Evolutionary conservation across 2,113 vertebrate genomes (phyloP).

Genomic region (Platycercus adscitus): DNA sequence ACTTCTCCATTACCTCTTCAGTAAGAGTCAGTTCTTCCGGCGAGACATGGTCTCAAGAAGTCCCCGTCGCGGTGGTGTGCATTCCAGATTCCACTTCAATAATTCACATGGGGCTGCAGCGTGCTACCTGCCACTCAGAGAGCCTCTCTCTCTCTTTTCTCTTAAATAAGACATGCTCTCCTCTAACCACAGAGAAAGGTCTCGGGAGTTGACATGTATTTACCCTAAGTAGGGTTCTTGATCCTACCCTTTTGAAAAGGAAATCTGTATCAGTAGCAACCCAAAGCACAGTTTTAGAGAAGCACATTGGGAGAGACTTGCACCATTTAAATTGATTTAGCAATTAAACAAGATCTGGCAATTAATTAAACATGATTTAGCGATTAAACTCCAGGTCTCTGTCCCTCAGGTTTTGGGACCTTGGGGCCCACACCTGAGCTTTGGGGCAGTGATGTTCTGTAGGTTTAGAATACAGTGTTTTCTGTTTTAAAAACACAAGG

Average conservation of each 20-base stretch:
- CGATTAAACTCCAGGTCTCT: neutral
- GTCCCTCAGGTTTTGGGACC: neutral
- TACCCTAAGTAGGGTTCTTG: neutral
- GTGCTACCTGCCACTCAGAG: constrained; percentile 28
- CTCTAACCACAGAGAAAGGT: constrained; percentile 8
- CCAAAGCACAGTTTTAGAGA: neutral
- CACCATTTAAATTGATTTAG: neutral
- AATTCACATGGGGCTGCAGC: constrained; percentile 50
- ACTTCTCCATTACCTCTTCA: constrained; percentile 59
- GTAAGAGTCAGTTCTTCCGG: constrained; percentile 61
- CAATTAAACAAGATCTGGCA: neutral
- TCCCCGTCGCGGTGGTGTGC: neutral
- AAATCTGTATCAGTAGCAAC: neutral
- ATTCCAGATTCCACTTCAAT: constrained; percentile 79
- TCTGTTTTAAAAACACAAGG: neutral
- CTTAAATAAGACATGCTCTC: constrained; percentile 62
- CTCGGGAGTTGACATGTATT: neutral
- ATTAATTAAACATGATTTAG: neutral
- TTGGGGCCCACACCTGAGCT: neutral
- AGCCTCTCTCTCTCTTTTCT: constrained; percentile 41
- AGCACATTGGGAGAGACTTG: neutral
- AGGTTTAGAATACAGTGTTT: neutral
- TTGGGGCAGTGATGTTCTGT: neutral
- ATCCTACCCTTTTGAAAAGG: neutral
- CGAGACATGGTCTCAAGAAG: constrained; percentile 48